A percentile compares a stretch with the other conserved stretches of the same genome.
phyloP scores from a whole-genome alignment of 2,888 invertebrate genomes.

The Vanessa cardui region DNA sequence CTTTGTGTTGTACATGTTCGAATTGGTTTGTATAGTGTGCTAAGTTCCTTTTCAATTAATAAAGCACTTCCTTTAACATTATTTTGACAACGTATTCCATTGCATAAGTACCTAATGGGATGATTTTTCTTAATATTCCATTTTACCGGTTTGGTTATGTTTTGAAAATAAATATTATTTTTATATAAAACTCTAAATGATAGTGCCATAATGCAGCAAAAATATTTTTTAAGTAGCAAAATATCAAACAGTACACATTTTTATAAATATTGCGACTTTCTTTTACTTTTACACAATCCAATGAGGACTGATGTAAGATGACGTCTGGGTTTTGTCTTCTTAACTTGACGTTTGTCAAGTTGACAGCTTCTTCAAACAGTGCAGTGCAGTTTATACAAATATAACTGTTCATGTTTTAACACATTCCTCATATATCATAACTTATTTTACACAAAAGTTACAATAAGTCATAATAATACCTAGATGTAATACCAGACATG shows the following conservation, averaged over 20 bases:
- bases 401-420: neutral
- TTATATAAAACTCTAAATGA: constrained; percentile 60
- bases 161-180: constrained; percentile 56
- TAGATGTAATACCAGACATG: neutral
- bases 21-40: constrained; percentile 42
- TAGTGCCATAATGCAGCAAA: constrained; percentile 58
- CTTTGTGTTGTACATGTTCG: constrained; percentile 53
- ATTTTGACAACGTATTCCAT: constrained; percentile 56
- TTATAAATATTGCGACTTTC: constrained; percentile 19
- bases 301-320: neutral
- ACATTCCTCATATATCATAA: too few relatives aligned
- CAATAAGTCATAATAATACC: too few relatives aligned
- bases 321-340: constrained; percentile 3
- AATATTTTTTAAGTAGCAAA: neutral
- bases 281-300: constrained; percentile 20
- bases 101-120: constrained; percentile 56
- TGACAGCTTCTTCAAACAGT: neutral
- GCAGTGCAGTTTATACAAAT: neutral
- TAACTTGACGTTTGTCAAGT: constrained; percentile 1
- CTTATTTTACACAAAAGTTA: too few relatives aligned
- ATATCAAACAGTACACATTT: constrained; percentile 27
- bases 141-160: constrained; percentile 65
- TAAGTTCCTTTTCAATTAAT: constrained; percentile 46
- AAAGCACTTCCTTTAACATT: constrained; percentile 44
- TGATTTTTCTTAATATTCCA: constrained; percentile 56